Evolutionary conservation across 1,140 invertebrate species (phyloP), one percentile per base, ranked within the genome.

Genomic region (Neuroterus valhalla): DNA sequence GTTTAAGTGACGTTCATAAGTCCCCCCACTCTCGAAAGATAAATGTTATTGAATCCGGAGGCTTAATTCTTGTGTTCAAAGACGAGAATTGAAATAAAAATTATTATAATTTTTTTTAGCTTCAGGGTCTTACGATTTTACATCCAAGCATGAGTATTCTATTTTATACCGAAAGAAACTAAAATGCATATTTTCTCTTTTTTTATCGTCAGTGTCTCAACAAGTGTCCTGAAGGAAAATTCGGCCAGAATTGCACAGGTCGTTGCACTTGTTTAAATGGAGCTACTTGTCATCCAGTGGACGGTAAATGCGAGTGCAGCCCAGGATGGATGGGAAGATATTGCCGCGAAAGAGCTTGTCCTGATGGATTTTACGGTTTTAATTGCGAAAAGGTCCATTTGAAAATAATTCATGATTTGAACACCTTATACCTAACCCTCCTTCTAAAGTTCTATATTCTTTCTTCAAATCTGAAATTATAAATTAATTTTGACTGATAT

Each of bases 211-310:
- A 96, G 94, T 97, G 96, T 82, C 89, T 95, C 73, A 93, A 95
- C 46, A 90, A 91, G 68, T 99, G 98, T 86, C 93, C 94, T 0
- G 86, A 92, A 15, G 94, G 94, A 8, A 94, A 91, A 46, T 98
- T 91, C 87, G 97, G 97, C 12, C 78, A 92, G 19, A 94, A 96
- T 78, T 98, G 97, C 83, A 87, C 91, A 21, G 86, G 91, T 66
- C 89, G 90, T 62, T 98, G 97, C 81, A 87, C 86, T 23, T 99
- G 98, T 88, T 84, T 93, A 84, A 96, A 98, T 87, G 94, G 92
- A 50, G 96, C 93, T 3, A 91, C 88, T 26, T 98, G 96, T 86
- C 92, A 93, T 50, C 85, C 92, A 23, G 87, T 90, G 0, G 91
- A 94, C 83, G 96, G 96, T 2, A 87, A 88, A 1, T 98, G 96